Percentiles rank a stretch among this genome's conserved stretches.
phyloP scores from a whole-genome alignment of 2,888 invertebrate species.

The Noctua comes region DNA sequence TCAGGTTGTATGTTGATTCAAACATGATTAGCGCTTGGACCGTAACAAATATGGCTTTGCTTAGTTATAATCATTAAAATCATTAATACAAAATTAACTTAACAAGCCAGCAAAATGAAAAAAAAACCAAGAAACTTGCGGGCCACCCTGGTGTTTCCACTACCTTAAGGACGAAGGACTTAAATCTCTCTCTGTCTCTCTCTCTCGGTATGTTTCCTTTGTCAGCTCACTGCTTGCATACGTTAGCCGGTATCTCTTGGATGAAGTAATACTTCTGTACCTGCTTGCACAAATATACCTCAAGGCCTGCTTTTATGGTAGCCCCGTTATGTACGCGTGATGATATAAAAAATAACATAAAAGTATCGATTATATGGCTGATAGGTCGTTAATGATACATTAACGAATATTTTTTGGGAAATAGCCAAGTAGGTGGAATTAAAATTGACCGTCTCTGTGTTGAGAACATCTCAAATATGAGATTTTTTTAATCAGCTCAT shows the following conservation, averaged over 20 bases:
- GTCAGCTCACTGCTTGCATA: not conserved
- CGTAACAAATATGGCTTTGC: no score
- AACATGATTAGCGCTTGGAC: no score
- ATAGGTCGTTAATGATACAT: conserved; percentile 45
- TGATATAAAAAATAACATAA: conserved; percentile 44
- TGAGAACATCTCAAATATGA: not conserved
- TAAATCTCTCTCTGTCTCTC: no score
- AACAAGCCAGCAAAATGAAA: no score
- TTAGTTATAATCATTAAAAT: no score
- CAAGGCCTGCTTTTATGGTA: conserved; percentile 30
- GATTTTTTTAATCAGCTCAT: conserved; percentile 1
- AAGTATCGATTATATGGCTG: conserved; percentile 44
- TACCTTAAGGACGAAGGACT: no score
- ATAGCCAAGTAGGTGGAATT: conserved; percentile 52
- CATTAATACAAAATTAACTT: no score
- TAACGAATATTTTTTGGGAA: conserved; percentile 36
- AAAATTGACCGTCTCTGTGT: conserved; percentile 3
- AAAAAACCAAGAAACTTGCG: no score
- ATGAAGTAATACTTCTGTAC: conserved; percentile 26
- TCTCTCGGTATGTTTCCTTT: not conserved
- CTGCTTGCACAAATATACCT: not conserved
- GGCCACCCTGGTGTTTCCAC: no score
- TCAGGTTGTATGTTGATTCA: no score
- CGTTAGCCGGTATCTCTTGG: not conserved
- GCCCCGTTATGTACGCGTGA: conserved; percentile 50